phyloP scores from a whole-genome alignment of 1,140 invertebrate species.

The Epicauta chinensis region DNA sequence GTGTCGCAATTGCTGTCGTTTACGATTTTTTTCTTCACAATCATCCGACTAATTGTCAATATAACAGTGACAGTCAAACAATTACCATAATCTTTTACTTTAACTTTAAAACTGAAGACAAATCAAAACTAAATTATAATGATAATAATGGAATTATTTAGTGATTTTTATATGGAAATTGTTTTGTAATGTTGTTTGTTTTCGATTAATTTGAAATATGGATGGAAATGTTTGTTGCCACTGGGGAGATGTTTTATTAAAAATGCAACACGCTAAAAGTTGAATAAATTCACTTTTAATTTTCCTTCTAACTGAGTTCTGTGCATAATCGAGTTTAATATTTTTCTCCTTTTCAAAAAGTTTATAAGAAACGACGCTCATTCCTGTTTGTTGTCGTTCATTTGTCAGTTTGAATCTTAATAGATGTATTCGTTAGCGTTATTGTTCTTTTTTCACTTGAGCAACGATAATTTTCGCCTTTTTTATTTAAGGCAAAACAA shows the following conservation, averaged over 20 bases:
- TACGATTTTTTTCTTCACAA: conserved; percentile 23
- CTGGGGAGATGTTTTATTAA: conserved; percentile 10
- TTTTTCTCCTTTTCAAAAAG: conserved; percentile 10
- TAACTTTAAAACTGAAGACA: too few species aligned
- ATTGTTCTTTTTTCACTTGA: conserved; percentile 5
- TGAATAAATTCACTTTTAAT: conserved; percentile 23
- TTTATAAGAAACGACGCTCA: conserved; percentile 15
- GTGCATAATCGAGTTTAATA: conserved; percentile 19
- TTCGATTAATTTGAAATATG: too few species aligned
- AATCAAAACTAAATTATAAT: not conserved
- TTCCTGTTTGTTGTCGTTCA: conserved; percentile 11
- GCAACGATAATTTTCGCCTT: too few species aligned
- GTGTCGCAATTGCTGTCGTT: conserved; percentile 17
- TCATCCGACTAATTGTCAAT: conserved; percentile 20
- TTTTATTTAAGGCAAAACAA: too few species aligned
- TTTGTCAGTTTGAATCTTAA: conserved; percentile 15
- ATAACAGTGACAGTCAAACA: too few species aligned
- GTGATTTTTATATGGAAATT: too few species aligned
- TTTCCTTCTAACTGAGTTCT: conserved; percentile 20
- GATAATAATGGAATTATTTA: too few species aligned
- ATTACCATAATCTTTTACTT: too few species aligned
- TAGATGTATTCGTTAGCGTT: conserved; percentile 11
- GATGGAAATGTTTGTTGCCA: conserved; percentile 6
- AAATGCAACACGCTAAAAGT: conserved; percentile 20
- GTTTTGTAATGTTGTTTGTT: too few species aligned